Base-by-base conservation (phyloP, 2,797 vertebrate species). In the Coranthus polyacanthus region DNA sequence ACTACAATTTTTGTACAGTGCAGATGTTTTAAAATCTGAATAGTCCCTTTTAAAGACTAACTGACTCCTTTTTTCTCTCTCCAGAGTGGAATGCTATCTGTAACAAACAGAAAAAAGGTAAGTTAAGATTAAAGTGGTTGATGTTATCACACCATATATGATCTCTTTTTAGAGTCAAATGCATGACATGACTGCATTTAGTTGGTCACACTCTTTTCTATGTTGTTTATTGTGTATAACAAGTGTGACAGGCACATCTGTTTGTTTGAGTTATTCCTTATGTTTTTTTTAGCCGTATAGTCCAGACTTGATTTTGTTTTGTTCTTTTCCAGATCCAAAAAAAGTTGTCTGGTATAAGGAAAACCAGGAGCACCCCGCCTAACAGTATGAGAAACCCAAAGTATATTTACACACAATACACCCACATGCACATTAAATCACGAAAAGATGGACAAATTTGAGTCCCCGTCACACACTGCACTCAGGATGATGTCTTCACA, bases 101-200 rank as follows among this genome's bases (percentile, higher is more conserved):
- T 74, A 92, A 89, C 84, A 91, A 87, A 86, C 94, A 93, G 67
- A 92, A 85, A 83, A 88, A 89, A 93, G 94, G 95, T 95, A 61
- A 64, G 90, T 37, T 7, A 32, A 32, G 10, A 32, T 9, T 7
- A 8, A 10, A 32, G 2, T 32, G 3, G 3, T 9, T 32, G 8
- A 32, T 9, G 9, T 32, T 26, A 26, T 26, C 2, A 26, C n/a
- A n/a, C n/a, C n/a, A n/a, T n/a, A n/a, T n/a, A n/a, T n/a, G n/a
- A n/a, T n/a, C n/a, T n/a, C n/a, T n/a, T n/a, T n/a, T n/a, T n/a
- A 7, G 26, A 5, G 3, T 29, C 26, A 5, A 29, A 7, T 29
- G 26, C 6, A 29, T 6, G 8, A 7, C 26, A 5, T 29, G 3
- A 29, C 8, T 6, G 26, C 8, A 7, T 29, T 26, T 29, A 6